phyloP scores from a whole-genome alignment of 2,113 vertebrate genomes.

The Enhydra lutris region DNA sequence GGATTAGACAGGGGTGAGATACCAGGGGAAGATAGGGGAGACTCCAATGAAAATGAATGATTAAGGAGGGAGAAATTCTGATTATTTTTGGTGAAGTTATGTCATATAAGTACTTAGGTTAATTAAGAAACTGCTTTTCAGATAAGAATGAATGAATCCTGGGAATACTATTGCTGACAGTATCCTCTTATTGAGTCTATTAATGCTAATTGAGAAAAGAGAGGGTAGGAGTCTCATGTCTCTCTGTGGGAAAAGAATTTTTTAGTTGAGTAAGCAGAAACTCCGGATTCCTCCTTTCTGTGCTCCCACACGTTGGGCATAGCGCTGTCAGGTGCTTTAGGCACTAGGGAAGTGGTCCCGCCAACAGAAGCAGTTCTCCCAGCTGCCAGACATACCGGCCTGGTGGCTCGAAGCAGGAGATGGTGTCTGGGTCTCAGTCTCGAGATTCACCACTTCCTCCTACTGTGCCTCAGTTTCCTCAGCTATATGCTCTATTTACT shows the following conservation, averaged over 20 bases:
- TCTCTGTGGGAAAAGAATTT: background rate
- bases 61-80: background rate
- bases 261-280: constrained; percentile 12
- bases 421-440: background rate
- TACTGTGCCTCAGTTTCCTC: background rate
- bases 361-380: background rate
- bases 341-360: background rate
- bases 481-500: background rate
- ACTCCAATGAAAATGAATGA: background rate
- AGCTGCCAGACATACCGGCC: background rate
- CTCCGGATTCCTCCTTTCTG: background rate
- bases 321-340: background rate
- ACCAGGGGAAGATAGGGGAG: background rate
- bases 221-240: background rate
- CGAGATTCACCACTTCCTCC: background rate
- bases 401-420: background rate
- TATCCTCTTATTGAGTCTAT: background rate
- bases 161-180: background rate
- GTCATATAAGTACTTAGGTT: background rate
- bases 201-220: background rate
- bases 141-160: constrained; percentile 14
- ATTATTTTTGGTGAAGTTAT: background rate
- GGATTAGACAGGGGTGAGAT: background rate
- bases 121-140: background rate
- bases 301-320: background rate